These are phyloP conservation scores for Anguilla marmorata DNA, from an alignment of 2,797 vertebrate species.

Conservation along the genomic window DNA sequence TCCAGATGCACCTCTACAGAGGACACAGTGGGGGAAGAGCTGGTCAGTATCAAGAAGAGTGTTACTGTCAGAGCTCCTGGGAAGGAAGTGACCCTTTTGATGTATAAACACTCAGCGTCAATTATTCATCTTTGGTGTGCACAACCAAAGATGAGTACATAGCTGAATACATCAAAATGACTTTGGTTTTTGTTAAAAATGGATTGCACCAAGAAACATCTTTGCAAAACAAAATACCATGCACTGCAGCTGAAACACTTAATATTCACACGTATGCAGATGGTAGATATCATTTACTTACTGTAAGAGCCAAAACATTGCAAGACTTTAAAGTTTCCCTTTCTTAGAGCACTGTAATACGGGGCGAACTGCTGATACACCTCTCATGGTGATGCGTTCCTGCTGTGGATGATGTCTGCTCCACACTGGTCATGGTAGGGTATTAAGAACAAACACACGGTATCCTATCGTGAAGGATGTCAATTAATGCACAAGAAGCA, in stretches of 20 bases:
- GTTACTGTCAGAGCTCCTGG: neutral
- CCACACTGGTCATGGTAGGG: neutral
- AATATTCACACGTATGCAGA: neutral
- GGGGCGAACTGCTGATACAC: neutral
- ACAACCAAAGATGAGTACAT: constrained; percentile 11
- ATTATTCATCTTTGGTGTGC: neutral
- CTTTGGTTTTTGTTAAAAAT: neutral
- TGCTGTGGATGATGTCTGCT: neutral
- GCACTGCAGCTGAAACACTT: neutral
- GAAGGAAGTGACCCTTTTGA: neutral
- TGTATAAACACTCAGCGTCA: neutral
- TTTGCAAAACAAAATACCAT: constrained; percentile 9
- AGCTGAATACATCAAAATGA: neutral
- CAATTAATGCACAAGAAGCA: constrained; percentile 10
- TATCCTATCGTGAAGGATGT: neutral
- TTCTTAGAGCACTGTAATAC: neutral
- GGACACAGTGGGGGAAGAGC: neutral
- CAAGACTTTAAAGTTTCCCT: neutral
- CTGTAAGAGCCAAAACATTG: neutral
- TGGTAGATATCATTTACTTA: neutral
- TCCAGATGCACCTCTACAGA: neutral
- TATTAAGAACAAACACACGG: neutral
- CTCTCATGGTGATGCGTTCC: neutral
- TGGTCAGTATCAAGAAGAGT: neutral
- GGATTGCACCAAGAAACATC: neutral